A percentile compares a stretch with the other conserved stretches of the same genome.
Conservation (phyloP, 2,888 invertebrate genomes). For the Tenthredo scrophulariae region DNA sequence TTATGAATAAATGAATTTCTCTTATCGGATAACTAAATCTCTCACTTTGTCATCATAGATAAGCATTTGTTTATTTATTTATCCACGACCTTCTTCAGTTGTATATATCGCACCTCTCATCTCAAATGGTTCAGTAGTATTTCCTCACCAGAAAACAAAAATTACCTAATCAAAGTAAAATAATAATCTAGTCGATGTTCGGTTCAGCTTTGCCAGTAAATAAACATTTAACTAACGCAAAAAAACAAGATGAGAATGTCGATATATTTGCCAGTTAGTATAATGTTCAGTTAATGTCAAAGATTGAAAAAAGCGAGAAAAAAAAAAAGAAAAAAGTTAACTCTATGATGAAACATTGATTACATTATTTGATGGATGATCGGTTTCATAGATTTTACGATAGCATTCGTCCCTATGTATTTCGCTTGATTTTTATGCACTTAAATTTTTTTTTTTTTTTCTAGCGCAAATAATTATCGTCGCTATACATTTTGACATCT, state of each 20-base stretch:
- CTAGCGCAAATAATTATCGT: constrained; percentile 24
- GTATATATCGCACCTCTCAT: neutral
- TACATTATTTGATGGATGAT: constrained; percentile 49
- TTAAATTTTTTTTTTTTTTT: constrained; percentile 21
- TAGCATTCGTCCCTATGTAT: constrained; percentile 17
- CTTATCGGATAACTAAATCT: constrained; percentile 2
- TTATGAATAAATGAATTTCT: constrained; percentile 19
- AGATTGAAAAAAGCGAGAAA: constrained; percentile 29
- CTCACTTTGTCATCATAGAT: neutral
- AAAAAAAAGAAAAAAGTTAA: constrained; percentile 32
- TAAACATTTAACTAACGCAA: constrained; percentile 60
- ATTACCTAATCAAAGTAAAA: constrained; percentile 32
- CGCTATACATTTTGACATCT: constrained; percentile 48
- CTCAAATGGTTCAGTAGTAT: constrained; percentile 9
- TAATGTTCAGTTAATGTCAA: constrained; percentile 57
- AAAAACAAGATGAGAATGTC: constrained; percentile 59
- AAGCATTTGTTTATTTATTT: constrained; percentile 7
- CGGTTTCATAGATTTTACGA: constrained; percentile 27
- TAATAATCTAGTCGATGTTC: constrained; percentile 43
- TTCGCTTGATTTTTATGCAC: constrained; percentile 40
- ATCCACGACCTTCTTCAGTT: neutral
- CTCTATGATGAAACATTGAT: constrained; percentile 45
- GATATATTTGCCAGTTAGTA: constrained; percentile 54
- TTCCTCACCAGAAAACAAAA: constrained; percentile 25
- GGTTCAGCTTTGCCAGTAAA: constrained; percentile 62